Evolutionary conservation across 2,888 invertebrate species (phyloP).

Genomic region (Atethmia centrago): DNA sequence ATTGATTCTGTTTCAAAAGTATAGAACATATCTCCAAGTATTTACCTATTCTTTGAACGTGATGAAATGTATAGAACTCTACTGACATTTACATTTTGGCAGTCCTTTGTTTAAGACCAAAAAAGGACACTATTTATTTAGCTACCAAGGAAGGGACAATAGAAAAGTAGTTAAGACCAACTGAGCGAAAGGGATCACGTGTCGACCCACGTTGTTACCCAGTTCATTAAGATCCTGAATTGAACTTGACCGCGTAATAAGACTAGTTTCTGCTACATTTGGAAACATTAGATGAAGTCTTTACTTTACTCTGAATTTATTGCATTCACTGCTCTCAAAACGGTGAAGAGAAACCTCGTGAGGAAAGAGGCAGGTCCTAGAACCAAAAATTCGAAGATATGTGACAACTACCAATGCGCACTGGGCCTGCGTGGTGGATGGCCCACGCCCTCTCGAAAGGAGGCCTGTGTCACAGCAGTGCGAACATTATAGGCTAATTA

Average conservation of each 20-base stretch:
- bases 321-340: too few species aligned
- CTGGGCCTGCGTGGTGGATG: too few species aligned
- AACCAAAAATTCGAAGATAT: too few species aligned
- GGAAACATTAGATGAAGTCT: too few species aligned
- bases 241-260: conserved; percentile 20
- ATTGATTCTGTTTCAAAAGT: not conserved
- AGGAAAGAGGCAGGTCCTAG: too few species aligned
- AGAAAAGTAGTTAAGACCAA: not conserved
- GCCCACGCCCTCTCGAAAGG: too few species aligned
- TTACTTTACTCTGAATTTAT: too few species aligned
- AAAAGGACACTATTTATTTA: not conserved
- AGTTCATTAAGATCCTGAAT: conserved; percentile 18
- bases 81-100: not conserved
- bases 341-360: too few species aligned
- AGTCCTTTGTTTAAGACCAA: not conserved
- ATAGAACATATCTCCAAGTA: not conserved
- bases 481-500: too few species aligned
- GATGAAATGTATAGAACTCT: not conserved
- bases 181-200: not conserved
- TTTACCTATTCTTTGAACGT: not conserved
- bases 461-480: too few species aligned
- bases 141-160: not conserved
- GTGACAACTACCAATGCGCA: too few species aligned
- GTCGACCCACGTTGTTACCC: too few species aligned
- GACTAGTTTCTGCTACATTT: not conserved